Conservation (phyloP, 2,113 vertebrate species). For the Herpailurus yagouaroundi region DNA sequence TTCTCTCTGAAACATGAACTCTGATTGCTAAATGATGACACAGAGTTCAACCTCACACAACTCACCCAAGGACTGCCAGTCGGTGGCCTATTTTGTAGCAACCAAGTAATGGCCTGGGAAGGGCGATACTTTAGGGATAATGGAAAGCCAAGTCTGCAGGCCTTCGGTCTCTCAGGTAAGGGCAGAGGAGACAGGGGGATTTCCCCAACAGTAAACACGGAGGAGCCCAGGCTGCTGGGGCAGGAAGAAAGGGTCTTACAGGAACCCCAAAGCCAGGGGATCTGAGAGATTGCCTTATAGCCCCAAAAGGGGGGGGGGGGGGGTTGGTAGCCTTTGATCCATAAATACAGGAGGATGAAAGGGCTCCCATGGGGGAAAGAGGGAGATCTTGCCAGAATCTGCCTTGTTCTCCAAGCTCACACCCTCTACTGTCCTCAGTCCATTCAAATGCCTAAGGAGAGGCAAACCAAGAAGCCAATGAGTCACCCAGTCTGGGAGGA, state of each 20-base stretch:
- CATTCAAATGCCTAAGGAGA: slow-evolving; percentile 12
- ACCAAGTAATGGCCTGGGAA: neutral
- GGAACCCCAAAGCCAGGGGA: slow-evolving; percentile 50
- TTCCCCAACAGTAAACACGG: slow-evolving; percentile 73
- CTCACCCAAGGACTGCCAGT: neutral
- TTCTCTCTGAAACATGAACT: neutral
- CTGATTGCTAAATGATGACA: neutral
- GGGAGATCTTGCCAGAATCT: neutral
- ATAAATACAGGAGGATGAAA: slow-evolving; percentile 29
- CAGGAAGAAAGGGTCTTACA: slow-evolving; percentile 59
- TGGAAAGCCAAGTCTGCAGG: slow-evolving; percentile 61
- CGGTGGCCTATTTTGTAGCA: neutral
- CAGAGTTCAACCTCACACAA: neutral
- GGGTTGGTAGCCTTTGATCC: neutral
- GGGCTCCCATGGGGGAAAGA: neutral
- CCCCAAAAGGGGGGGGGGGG: neutral
- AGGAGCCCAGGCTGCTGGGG: slow-evolving; percentile 58
- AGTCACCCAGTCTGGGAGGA: neutral
- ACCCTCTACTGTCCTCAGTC: slow-evolving; percentile 65
- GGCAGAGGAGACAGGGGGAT: slow-evolving; percentile 12
- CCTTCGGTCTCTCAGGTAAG: slow-evolving; percentile 56
- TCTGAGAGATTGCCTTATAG: neutral
- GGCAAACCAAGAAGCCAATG: neutral
- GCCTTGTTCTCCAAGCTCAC: slow-evolving; percentile 53
- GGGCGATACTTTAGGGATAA: neutral